A percentile compares a stretch with the other conserved stretches of the same genome.
These are phyloP conservation scores for Xestia sexstrigata DNA, from an alignment of 2,888 invertebrate genomes.

Conservation along the genomic window DNA sequence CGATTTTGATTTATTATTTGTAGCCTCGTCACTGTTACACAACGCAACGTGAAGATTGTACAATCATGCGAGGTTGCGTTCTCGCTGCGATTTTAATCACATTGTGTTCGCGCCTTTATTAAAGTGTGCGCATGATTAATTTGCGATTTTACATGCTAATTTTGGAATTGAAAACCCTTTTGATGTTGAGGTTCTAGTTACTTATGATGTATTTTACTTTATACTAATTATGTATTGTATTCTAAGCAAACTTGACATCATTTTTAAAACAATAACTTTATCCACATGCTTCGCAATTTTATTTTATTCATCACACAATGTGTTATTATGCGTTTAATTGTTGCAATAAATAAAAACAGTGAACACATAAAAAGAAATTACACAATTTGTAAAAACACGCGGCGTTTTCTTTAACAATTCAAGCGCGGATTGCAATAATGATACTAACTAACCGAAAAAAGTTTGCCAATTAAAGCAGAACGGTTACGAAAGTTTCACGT, in stretches of 20 bases:
- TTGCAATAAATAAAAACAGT: constrained; percentile 33
- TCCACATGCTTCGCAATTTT: constrained; percentile 1
- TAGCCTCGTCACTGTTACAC: constrained; percentile 67
- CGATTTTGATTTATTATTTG: constrained; percentile 71
- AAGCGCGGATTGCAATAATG: constrained; percentile 68
- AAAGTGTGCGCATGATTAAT: constrained; percentile 42
- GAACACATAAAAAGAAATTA: constrained; percentile 50
- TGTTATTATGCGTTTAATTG: not conserved
- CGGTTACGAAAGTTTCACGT: constrained; percentile 74
- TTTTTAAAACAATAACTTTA: constrained; percentile 5
- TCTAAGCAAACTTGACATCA: constrained; percentile 1
- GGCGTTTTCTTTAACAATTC: constrained; percentile 65
- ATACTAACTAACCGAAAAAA: constrained; percentile 67
- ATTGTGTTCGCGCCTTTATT: constrained; percentile 48
- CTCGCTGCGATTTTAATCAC: constrained; percentile 37
- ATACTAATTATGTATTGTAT: not conserved
- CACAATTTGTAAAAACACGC: constrained; percentile 59
- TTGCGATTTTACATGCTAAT: constrained; percentile 44
- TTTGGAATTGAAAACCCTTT: constrained; percentile 18
- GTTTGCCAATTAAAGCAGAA: constrained; percentile 71
- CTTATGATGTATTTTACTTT: not conserved
- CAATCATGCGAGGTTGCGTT: constrained; percentile 46
- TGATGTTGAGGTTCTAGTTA: not conserved
- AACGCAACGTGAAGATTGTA: constrained; percentile 62
- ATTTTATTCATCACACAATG: constrained; percentile 9